Base-by-base conservation (phyloP, 2,888 invertebrate genomes). In the Digitonthophagus gazella region DNA sequence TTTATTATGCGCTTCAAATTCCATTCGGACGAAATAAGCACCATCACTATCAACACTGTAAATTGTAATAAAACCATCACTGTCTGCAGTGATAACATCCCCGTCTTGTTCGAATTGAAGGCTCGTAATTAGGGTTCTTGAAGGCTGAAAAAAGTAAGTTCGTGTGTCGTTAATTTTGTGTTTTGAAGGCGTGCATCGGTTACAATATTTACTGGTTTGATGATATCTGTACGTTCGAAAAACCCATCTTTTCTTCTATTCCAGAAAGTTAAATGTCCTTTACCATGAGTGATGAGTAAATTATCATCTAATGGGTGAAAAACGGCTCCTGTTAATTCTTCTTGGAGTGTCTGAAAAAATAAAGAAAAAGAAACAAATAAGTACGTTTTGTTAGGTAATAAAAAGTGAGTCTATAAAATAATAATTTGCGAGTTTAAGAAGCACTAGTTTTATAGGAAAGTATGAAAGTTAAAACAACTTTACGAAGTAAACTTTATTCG, bases 231-330 rank as follows among this genome's bases (percentile, higher is more conserved):
- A 71, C 94, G 86, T 84, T 92, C 96, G 79, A 93, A 96, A 84
- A 93, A 96, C 56, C 95, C 95, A 80, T 95, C 95, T 84, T 95
- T 95, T 71, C 94, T 86, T 69, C 95, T 86, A 77, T 94, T 95
- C 96, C 96, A 97, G 82, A 96, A 96, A 0, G 95, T 93, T 72
- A 97, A 83, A 80, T 96, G 96, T 0, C 95, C 95, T 75, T 93
- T 92, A 1, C 97, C 97, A 78, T 94, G 95, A 0, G 96, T 96
- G 73, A 97, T 93, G 71, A 96, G 88, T 18, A 96, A 86, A 81
- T 95, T 95, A 79, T 96, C 95, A 78, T 96, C 96, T 22, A 93
- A 85, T 0, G 96, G 96, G 82, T 96, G 96, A 82, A 97, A 97
- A 0, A 92, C 91, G 0, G 95, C 95, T 0, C 95, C 95, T 0